A percentile compares a stretch with the other conserved stretches of the same genome.
Evolutionary conservation across 2,113 vertebrate species (phyloP).

Genomic region (Artemisiospiza belli): DNA sequence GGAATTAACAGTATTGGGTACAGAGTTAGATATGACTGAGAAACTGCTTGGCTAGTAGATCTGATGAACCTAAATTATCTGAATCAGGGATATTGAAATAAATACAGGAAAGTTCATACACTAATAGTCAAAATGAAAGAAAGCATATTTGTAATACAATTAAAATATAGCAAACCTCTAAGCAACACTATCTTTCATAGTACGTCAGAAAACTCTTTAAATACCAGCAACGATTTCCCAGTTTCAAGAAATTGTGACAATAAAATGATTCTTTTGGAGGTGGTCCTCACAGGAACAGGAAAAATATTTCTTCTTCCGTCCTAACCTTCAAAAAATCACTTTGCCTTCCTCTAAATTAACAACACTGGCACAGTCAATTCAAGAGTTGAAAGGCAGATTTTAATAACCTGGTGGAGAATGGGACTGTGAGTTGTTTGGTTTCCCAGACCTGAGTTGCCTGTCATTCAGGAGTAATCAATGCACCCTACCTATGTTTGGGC

Average conservation of each 20-base stretch:
- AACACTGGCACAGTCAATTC: not conserved
- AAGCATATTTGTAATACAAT: not conserved
- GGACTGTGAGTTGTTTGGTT: not conserved
- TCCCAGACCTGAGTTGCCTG: not conserved
- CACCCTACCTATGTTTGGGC: not conserved
- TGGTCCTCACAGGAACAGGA: not conserved
- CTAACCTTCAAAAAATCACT: not conserved
- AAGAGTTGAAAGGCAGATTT: not conserved
- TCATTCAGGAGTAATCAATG: not conserved
- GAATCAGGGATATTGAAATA: not conserved
- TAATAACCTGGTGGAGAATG: not conserved
- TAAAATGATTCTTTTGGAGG: not conserved
- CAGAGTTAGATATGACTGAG: not conserved
- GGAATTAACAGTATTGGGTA: not conserved
- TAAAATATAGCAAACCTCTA: not conserved
- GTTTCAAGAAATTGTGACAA: not conserved
- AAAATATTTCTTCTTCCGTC: not conserved
- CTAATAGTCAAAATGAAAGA: not conserved
- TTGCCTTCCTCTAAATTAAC: not conserved
- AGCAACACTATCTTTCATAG: not conserved
- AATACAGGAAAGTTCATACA: not conserved
- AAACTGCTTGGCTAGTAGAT: not conserved
- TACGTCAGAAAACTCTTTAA: not conserved
- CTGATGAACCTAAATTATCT: not conserved
- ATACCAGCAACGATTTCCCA: accelerated